Base-by-base conservation (phyloP, 1,140 invertebrate genomes). In the Campoletis sonorensis region DNA sequence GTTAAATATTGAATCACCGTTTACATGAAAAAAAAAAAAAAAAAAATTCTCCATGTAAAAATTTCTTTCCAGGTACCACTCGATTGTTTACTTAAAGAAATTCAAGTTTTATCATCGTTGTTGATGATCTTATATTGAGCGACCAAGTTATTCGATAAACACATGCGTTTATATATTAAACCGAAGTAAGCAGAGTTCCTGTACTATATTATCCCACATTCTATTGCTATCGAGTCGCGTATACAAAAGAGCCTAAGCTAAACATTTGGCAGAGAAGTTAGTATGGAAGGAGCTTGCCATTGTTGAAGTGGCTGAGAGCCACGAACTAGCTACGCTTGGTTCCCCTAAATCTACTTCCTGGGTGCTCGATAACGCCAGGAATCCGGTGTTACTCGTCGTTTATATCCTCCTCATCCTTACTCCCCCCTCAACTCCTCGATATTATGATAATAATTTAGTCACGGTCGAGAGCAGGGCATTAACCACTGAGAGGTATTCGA, bases 371-470 rank as follows among this genome's bases (percentile, higher is more conserved):
- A 75, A 75, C 72, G 72, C 72, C 72, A 75, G 49, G 72, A 75
- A 75, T 75, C 49, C 72, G 45, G 26, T 33, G 72, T 75, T 75
- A 75, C 23, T 26, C 72, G 72, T 27, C 72, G 72, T 75, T 75
- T 75, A 75, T 49, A 45, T 72, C 26, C 72, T 54, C 45, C 72
- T 75, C 72, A 54, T 75, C 49, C 70, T 23, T 13, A 26, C 27
- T 16, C 67, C 4, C 23, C 4, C 37, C 37, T 21, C 0, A 75
- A 75, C 72, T 75, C 26, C 72, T 75, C 72, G 72, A 75, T 75
- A 75, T 75, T 75, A 75, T 75, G 72, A 75, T 75, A 75, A 75
- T 75, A 75, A 75, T 75, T 75, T 75, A 75, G 72, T 75, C 72
- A 75, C 72, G 72, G 45, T 75, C 26, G 72, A 54, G 72, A 51